Base-by-base conservation (phyloP, 1,140 invertebrate species). In the Gonioctena quinquepunctata region DNA sequence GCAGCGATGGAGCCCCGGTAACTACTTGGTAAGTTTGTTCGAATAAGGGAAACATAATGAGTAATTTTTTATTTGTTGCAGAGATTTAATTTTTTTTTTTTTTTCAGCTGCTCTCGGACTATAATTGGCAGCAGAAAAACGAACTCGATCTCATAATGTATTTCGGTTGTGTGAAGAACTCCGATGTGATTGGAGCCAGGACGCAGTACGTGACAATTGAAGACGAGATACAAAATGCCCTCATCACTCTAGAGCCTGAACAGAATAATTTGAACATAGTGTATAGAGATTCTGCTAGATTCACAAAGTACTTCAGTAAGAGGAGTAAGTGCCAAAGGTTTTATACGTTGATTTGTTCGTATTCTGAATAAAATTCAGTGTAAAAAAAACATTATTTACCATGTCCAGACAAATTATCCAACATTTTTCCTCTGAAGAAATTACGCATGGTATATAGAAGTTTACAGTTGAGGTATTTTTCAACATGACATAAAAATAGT, bases 201-300 rank as follows among this genome's bases (percentile, higher is more conserved):
- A 86, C 86, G n/a, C 82, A 85, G 23, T 89, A 86, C 81, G 80
- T 89, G 48, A 79, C 83, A 18, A 84, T 84, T 16, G 81, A 88
- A 80, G 81, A 86, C 75, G 50, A 85, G 80, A 22, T 81, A 57
- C 61, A 78, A 57, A 73, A 74, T 26, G 82, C 85, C 16, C 76
- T 86, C 5, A 83, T 90, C 16, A 87, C 86, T 2, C 81, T 89
- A 70, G 86, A 82, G 71, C 84, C 87, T 2, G 80, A 84, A 28
- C 85, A 89, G 79, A 92, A 92, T 84, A 85, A 87, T 61, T 80
- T 92, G 5, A 89, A 86, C 78, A 83, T 92, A n/a, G 88, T 92
- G 22, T 92, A 90, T 80, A 89, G 88, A 68, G 88, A 87, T 69
- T 88, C 88, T 22, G 87, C 87, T 27, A 86, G 89, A 56, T 80